Base-by-base conservation (phyloP, 92 coral and sea anemone species). In the Bergia sp. region DNA sequence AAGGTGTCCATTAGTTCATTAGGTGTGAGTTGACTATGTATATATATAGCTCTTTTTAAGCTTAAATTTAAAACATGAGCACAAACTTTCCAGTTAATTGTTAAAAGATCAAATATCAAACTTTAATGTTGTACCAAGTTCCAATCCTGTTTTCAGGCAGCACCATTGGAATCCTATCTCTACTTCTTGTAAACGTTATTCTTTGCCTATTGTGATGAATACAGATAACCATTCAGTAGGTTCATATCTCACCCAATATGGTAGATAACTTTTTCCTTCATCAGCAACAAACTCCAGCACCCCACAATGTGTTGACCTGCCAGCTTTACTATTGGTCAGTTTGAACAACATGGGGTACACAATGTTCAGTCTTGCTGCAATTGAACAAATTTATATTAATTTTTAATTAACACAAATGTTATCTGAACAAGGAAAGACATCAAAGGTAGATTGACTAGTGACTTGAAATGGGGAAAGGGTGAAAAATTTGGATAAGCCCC, bases 231-330 rank as follows among this genome's bases (percentile, higher is more conserved):
- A 64, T 6, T 15, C 1, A 13, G 10, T 58, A 42, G 1, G 18
- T 18, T 37, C 12, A 20, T 18, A 8, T 12, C 96, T 93, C 45
- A 97, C 99, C 99, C 99, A 97, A 85, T 97, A 91, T 38, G 99
- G 99, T 18, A 97, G 89, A 86, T 94, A 97, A 23, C 95, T 96
- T 43, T 97, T 97, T 76, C 99, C 99, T 88, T 97, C 99, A 80
- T 97, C 99, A 20, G 99, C 99, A 12, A 97, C 98, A 94, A 97
- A 97, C 89, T 97, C 99, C 88, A 97, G 86, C 71, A 97, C 99
- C 20, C 99, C 99, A 89, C 98, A 97, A 61, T 97, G 99, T 15
- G 99, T 97, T 77, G 97, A 92, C 88, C 99, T 89, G 20, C 92
- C 93, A 40, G 93, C 95, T 77, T 90, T 94, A 6, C 91, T 84